Evolutionary conservation across 1,140 invertebrate genomes (phyloP).

Genomic region (Leguminivora glycinivorella): DNA sequence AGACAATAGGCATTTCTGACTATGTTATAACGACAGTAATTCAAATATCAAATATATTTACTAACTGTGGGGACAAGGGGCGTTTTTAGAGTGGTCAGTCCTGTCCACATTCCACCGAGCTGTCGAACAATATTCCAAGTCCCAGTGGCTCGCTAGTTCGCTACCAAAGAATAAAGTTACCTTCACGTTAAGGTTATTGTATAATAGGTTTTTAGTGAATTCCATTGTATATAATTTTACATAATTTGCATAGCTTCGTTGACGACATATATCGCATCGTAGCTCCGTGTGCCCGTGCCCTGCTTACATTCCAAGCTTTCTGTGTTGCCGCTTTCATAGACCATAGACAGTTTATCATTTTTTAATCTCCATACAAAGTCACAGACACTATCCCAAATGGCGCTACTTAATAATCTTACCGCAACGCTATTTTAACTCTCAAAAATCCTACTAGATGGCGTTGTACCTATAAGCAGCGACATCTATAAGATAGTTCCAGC

Average conservation of each 20-base stretch:
- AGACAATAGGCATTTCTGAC: too few relatives aligned
- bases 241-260: conserved; percentile 55
- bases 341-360: conserved; percentile 39
- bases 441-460: background rate
- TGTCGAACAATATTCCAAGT: conserved; percentile 41
- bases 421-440: background rate
- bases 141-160: conserved; percentile 68
- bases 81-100: background rate
- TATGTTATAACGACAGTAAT: too few relatives aligned
- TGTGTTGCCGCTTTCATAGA: conserved; percentile 51
- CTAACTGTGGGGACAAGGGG: background rate
- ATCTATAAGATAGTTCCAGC: background rate
- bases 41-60: too few relatives aligned
- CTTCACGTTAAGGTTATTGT: conserved; percentile 73
- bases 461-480: background rate
- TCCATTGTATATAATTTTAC: conserved; percentile 68
- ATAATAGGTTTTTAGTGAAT: conserved; percentile 64
- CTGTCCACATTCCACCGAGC: conserved; percentile 55
- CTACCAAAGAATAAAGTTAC: conserved; percentile 78
- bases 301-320: conserved; percentile 66
- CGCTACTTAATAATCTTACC: background rate
- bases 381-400: conserved; percentile 44
- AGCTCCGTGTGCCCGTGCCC: conserved; percentile 26
- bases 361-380: conserved; percentile 36
- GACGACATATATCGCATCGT: conserved; percentile 36